Evolutionary conservation across 2,888 invertebrate genomes (phyloP).

Genomic region (Plagiodera versicolora): DNA sequence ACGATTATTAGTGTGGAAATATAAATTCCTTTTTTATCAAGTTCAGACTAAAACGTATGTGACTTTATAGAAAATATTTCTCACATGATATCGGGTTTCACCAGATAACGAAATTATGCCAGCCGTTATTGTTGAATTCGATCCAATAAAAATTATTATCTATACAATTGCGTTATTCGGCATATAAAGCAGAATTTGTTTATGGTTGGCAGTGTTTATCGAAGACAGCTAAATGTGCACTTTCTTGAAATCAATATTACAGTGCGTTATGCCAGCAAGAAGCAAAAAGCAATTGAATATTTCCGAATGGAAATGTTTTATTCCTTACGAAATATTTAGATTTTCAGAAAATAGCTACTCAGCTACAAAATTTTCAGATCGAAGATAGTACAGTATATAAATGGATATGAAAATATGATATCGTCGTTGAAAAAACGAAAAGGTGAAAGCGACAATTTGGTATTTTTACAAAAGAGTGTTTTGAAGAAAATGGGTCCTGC

Average conservation of each 20-base stretch:
- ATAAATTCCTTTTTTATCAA: constrained; percentile 31
- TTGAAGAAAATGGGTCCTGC: too few species aligned
- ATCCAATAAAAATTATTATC: constrained; percentile 32
- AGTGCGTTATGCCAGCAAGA: constrained; percentile 5
- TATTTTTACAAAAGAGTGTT: too few species aligned
- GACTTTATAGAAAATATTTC: constrained; percentile 37
- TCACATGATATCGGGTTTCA: constrained; percentile 35
- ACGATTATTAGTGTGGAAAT: constrained; percentile 30
- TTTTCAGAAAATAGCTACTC: too few species aligned
- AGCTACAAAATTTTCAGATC: too few species aligned
- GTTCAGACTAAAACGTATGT: constrained; percentile 28
- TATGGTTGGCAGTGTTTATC: constrained; percentile 20
- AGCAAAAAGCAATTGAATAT: background rate
- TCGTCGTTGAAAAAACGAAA: too few species aligned
- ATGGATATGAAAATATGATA: too few species aligned
- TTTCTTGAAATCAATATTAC: constrained; percentile 18
- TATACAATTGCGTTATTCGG: constrained; percentile 23
- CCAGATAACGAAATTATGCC: constrained; percentile 30
- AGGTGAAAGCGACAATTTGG: too few species aligned
- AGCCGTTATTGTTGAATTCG: constrained; percentile 30
- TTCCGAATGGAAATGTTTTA: background rate
- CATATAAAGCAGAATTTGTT: constrained; percentile 23
- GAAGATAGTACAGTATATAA: too few species aligned
- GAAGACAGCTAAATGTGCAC: constrained; percentile 19
- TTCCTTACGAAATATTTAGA: too few species aligned